These are phyloP conservation scores for Sorex fumeus DNA, from an alignment of 2,113 vertebrate genomes.

Conservation along the genomic window DNA sequence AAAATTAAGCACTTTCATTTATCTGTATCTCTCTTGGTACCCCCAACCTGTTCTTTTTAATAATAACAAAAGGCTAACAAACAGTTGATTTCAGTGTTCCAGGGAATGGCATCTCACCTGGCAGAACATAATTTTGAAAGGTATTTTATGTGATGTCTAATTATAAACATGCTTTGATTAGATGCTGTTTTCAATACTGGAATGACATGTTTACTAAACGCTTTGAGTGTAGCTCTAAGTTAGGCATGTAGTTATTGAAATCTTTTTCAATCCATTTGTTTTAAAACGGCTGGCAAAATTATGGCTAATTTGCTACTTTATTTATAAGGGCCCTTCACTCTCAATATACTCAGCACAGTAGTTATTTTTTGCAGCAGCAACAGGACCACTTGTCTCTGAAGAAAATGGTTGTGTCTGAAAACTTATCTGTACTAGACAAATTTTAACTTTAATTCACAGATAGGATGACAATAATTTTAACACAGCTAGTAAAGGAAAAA, in stretches of 20 bases:
- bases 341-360: conserved; percentile 67
- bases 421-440: conserved; percentile 27
- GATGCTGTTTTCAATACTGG: conserved; percentile 79
- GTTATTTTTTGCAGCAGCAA: conserved; percentile 66
- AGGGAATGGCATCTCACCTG: conserved; percentile 77
- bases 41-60: conserved; percentile 80
- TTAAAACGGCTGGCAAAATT: conserved; percentile 82
- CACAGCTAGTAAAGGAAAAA: not conserved
- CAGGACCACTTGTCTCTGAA: conserved; percentile 18
- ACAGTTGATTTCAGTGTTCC: conserved; percentile 71
- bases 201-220: conserved; percentile 83
- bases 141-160: conserved; percentile 83
- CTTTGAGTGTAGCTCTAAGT: conserved; percentile 72
- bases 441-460: conserved; percentile 62
- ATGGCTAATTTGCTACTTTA: conserved; percentile 82
- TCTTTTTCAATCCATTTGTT: conserved; percentile 81
- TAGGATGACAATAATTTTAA: conserved; percentile 28
- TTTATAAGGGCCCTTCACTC: conserved; percentile 77
- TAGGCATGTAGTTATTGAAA: conserved; percentile 76
- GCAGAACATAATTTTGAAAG: conserved; percentile 76
- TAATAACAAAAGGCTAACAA: conserved; percentile 80
- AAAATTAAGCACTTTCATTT: conserved; percentile 82
- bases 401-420: conserved; percentile 53
- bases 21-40: conserved; percentile 73
- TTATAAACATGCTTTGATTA: conserved; percentile 83